Percentiles rank a stretch among this genome's conserved stretches.
phyloP scores from a whole-genome alignment of 2,888 invertebrate species.

The Pterostichus niger region DNA sequence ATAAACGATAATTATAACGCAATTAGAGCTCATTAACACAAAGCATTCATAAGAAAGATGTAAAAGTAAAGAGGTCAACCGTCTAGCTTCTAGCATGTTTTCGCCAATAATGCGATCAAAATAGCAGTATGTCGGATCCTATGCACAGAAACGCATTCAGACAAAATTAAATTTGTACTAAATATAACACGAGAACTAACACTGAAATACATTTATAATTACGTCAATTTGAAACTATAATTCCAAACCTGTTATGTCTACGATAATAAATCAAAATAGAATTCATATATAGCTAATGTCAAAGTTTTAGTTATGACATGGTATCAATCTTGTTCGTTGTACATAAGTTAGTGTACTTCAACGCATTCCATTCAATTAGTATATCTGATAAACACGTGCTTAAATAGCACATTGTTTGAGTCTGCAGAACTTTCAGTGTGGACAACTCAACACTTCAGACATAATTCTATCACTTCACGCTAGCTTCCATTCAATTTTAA shows the following conservation, averaged over 20 bases:
- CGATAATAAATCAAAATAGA: conserved; percentile 19
- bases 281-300: background rate
- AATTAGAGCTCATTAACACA: conserved; percentile 23
- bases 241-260: conserved; percentile 2
- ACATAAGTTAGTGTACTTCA: conserved; percentile 10
- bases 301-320: conserved; percentile 11
- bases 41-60: conserved; percentile 1
- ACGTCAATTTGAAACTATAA: background rate
- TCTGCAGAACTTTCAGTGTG: background rate
- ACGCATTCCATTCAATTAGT: conserved; percentile 50
- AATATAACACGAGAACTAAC: conserved; percentile 10
- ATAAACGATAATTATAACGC: conserved; percentile 26
- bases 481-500: conserved; percentile 6
- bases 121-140: conserved; percentile 33
- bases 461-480: background rate
- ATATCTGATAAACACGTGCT: conserved; percentile 7
- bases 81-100: conserved; percentile 39
- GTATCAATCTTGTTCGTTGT: background rate
- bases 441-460: background rate
- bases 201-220: conserved; percentile 11
- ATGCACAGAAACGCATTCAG: conserved; percentile 13
- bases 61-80: conserved; percentile 39
- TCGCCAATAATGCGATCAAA: conserved; percentile 45
- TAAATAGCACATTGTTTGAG: conserved; percentile 30
- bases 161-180: conserved; percentile 22